Percentiles rank a stretch among this genome's conserved stretches.
phyloP scores from a whole-genome alignment of 2,113 vertebrate species.

The Ursus arctos region DNA sequence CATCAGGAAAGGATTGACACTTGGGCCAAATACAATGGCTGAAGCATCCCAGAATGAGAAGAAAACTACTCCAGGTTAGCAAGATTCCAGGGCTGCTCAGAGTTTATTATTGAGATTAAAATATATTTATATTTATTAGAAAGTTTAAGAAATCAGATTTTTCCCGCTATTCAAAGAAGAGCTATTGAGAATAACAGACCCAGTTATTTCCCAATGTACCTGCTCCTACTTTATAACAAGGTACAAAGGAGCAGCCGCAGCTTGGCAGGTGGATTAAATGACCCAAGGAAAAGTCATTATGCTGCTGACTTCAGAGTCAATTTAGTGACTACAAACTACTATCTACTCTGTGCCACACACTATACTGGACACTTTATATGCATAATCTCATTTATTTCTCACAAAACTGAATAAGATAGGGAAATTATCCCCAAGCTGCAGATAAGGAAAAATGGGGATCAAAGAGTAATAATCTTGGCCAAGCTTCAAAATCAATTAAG shows the following conservation, averaged over 20 bases:
- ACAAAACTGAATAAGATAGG: constrained; percentile 45
- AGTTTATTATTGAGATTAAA: constrained; percentile 33
- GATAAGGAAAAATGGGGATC: constrained; percentile 7
- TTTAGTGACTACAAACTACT: constrained; percentile 65
- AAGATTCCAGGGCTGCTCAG: background rate
- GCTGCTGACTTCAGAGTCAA: constrained; percentile 60
- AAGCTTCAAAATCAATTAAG: constrained; percentile 47
- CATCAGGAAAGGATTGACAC: constrained; percentile 52
- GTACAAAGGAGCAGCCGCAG: background rate
- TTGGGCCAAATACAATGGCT: background rate
- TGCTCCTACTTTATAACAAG: background rate
- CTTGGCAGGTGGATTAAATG: constrained; percentile 25
- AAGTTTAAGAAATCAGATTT: constrained; percentile 47
- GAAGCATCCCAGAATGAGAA: background rate
- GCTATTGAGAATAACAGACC: background rate
- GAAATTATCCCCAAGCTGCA: background rate
- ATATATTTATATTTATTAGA: constrained; percentile 21
- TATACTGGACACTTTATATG: background rate
- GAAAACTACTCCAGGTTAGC: constrained; percentile 23
- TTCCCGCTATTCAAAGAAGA: constrained; percentile 1
- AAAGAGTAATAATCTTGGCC: constrained; percentile 51
- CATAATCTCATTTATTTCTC: constrained; percentile 45
- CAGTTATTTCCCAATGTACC: background rate
- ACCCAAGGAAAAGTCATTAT: constrained; percentile 59
- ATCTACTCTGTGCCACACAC: background rate